Evolutionary conservation across 2,113 vertebrate species (phyloP), one percentile per base, ranked within the genome.

Genomic region (Lepisosteus oculatus): DNA sequence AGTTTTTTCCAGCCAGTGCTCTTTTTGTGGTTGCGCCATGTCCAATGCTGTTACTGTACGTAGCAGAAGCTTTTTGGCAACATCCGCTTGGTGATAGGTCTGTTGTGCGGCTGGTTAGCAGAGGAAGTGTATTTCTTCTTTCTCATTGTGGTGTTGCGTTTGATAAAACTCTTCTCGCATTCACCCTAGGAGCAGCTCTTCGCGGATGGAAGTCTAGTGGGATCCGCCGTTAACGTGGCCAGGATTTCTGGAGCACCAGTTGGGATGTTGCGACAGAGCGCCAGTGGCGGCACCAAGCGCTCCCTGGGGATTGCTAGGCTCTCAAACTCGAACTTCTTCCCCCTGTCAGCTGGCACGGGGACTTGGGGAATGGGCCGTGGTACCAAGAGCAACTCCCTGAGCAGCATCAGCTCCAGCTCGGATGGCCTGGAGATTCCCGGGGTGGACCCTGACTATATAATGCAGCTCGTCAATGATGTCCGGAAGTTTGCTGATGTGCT

Each of bases 391-490:
- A 94, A 87, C 78, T 91, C 87, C 15, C 79, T 93, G 79, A 90
- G 84, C 82, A 92, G 86, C 72, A 90, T 93, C 71, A 92, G 91
- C 79, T 77, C 86, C 0, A 89, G 83, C 41, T 86, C 87, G 0
- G 92, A 93, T 68, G 86, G 85, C 76, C 83, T 85, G 14, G 93
- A 96, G 43, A 84, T 71, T 61, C 84, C 92, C 45, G 70, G 83
- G 75, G 90, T 95, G 15, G 95, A 98, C 79, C 94, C 95, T 8
- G 90, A 96, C 75, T 97, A 96, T 73, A 97, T 98, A 79, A 95
- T 95, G 94, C 95, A 96, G 79, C 87, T 97, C 82, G 95, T 97
- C 83, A 94, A 93, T 0, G 96, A 98, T 6, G 95, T 97, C 80
- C 92, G 96, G 74, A 96, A 89, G 81, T 97, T 98, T 87, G 95